Conservation (phyloP, 2,888 invertebrate genomes). For the Oscheius sp. region DNA sequence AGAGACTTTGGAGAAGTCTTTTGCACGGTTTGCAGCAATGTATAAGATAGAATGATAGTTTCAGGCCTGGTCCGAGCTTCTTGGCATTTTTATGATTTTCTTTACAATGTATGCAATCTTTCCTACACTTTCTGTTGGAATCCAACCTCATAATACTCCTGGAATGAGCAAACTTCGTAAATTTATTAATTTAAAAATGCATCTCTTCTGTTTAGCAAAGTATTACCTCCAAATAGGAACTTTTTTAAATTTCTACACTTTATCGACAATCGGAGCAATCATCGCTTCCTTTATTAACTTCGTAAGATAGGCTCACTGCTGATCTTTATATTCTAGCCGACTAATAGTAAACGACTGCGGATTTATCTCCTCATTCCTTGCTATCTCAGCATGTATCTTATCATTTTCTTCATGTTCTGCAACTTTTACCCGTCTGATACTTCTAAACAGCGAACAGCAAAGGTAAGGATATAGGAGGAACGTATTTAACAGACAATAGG, state of each 20-base stretch:
- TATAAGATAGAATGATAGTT: not conserved
- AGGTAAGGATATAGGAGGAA: not conserved
- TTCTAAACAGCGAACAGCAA: conserved; percentile 10
- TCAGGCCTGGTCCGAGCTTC: conserved; percentile 27
- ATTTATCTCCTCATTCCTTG: conserved; percentile 19
- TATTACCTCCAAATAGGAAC: conserved; percentile 30
- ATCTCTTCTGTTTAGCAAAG: conserved; percentile 7
- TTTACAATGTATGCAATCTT: conserved; percentile 30
- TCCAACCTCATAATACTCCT: conserved; percentile 23
- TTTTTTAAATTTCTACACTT: conserved; percentile 26
- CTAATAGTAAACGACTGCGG: not conserved
- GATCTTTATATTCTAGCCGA: conserved; percentile 6
- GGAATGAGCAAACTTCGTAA: conserved; percentile 25
- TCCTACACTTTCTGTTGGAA: conserved; percentile 29
- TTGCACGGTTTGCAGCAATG: not conserved
- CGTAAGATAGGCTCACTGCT: not conserved
- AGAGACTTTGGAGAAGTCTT: conserved; percentile 19
- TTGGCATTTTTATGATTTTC: conserved; percentile 27
- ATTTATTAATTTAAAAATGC: not conserved
- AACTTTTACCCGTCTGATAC: conserved; percentile 24
- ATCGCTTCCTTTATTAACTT: conserved; percentile 12
- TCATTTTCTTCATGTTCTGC: conserved; percentile 30
- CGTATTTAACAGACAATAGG: conserved; percentile 13
- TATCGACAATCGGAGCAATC: conserved; percentile 19
- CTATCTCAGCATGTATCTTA: conserved; percentile 4